Conservation (phyloP, 2,888 invertebrate species). For the Dinocampus coccinellae region DNA sequence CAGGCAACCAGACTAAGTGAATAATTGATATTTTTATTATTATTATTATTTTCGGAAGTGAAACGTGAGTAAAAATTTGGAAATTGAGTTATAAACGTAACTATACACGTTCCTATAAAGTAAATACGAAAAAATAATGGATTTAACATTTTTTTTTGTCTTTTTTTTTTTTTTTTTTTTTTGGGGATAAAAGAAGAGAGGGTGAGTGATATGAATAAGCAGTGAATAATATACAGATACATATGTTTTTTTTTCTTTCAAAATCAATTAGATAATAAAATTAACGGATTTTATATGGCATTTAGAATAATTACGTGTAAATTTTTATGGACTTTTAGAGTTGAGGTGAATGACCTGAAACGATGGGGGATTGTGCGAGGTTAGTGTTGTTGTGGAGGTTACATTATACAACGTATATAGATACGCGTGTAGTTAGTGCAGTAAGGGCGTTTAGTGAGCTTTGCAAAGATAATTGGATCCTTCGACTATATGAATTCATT, state of each 20-base stretch:
- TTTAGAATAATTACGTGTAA: neutral
- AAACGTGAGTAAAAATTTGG: neutral
- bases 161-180: no score
- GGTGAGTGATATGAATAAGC: neutral
- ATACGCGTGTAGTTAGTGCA: neutral
- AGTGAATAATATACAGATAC: neutral
- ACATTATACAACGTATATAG: neutral
- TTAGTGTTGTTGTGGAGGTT: neutral
- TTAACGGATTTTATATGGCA: neutral
- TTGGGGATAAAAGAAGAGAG: no score
- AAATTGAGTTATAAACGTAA: neutral
- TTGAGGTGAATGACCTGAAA: neutral
- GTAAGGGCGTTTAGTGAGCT: neutral
- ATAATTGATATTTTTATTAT: neutral
- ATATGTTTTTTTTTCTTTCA: no score
- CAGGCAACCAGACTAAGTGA: neutral
- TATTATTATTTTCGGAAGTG: no score
- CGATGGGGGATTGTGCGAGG: neutral
- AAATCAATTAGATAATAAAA: neutral
- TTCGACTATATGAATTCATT: neutral
- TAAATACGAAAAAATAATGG: no score
- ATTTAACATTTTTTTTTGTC: no score
- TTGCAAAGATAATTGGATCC: neutral
- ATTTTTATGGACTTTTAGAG: neutral
- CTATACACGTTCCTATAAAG: neutral